Conservation (phyloP, 2,888 invertebrate species). For the Marronus borbonicus region DNA sequence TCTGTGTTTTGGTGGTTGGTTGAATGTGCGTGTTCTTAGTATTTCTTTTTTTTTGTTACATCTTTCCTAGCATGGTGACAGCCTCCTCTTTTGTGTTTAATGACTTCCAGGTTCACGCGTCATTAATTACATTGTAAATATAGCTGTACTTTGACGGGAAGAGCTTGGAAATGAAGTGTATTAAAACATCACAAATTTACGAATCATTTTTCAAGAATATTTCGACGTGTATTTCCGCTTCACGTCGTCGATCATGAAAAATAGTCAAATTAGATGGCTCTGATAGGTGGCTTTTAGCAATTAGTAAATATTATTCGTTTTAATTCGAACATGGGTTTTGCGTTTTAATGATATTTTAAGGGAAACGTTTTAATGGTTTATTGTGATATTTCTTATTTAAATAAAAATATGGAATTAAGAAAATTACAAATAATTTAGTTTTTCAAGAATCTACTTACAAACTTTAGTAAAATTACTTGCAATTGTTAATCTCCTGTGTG, state of each 20-base stretch:
- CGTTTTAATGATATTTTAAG: neutral
- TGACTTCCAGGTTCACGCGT: constrained; percentile 50
- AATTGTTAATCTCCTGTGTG: no score
- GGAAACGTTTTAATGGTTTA: neutral
- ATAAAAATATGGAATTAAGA: no score
- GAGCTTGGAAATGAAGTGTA: constrained; percentile 29
- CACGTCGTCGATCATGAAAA: constrained; percentile 29
- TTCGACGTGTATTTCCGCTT: constrained; percentile 38
- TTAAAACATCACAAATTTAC: constrained; percentile 43
- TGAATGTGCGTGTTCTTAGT: constrained; percentile 17
- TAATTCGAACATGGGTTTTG: neutral
- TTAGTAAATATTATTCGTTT: constrained; percentile 34
- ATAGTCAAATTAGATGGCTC: neutral
- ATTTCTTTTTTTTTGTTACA: constrained; percentile 11
- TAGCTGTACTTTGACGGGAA: constrained; percentile 41
- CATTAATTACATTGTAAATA: constrained; percentile 51
- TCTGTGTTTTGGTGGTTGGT: constrained; percentile 27
- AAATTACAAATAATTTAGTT: no score
- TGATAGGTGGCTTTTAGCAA: neutral
- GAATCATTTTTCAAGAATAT: constrained; percentile 40
- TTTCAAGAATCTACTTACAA: no score
- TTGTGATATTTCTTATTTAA: no score
- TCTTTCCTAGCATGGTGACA: constrained; percentile 28
- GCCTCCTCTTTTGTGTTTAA: constrained; percentile 44
- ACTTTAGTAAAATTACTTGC: no score